Evolutionary conservation across 2,113 vertebrate species (phyloP), one percentile per base, ranked within the genome.

Genomic region (Capra hircus): DNA sequence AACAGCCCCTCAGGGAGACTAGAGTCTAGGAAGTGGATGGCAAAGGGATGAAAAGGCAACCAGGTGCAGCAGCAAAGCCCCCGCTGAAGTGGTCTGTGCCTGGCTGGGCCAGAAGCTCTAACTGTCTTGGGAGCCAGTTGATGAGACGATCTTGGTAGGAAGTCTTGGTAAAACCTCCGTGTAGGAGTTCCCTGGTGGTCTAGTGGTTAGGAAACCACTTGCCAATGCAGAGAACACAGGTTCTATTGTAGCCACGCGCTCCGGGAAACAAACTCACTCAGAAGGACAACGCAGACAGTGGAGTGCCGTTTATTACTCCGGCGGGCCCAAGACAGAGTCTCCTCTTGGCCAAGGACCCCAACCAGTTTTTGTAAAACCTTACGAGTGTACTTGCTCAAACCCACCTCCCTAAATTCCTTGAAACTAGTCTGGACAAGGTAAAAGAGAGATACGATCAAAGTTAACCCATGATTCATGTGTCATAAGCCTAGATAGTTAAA

Each of bases 241-340:
- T 43, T 71, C n/a, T 21, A 11, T 21, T 71, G 64, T 6, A 36
- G n/a, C n/a, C 64, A 36, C 4, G 0, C 1, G 2, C n/a, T 36
- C n/a, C 17, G 8, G 64, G 64, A 36, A 36, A 71, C 64, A 36
- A 5, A 36, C 64, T 21, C 64, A 5, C 33, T 21, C 64, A 36
- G 62, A n/a, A 67, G 17, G 64, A 36, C 33, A 36, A 1, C 1
- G n/a, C 64, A 5, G 64, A 36, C 2, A 0, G n/a, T 11, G n/a
- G n/a, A 1, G n/a, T 11, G n/a, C 9, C 11, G 9, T 19, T 36
- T 36, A 36, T 67, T 21, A 36, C 64, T 11, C 17, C n/a, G 0
- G 64, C 2, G 0, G 64, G 64, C 64, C 17, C 17, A 6, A 21
- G 64, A 9, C 17, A 36, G 17, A 36, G 64, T 6, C 64, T 71